Base-by-base conservation (phyloP, 2,797 vertebrate genomes). In the Peromyscus melanophrys region DNA sequence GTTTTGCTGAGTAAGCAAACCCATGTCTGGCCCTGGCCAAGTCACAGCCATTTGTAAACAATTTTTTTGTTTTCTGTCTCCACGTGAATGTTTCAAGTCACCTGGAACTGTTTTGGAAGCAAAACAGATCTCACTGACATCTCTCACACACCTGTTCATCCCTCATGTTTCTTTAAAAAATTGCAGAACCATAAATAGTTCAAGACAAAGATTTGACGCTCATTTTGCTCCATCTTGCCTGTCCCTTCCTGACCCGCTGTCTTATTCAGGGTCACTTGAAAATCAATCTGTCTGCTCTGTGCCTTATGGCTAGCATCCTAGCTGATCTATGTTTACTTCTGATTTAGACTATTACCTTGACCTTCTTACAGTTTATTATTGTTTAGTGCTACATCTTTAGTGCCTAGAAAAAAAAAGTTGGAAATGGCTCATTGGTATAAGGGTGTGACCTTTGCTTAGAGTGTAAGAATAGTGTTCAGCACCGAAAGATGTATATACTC, bases 81-180 rank as follows among this genome's bases (percentile, higher is more conserved):
- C 21, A 52, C n/a, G 83, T 82, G 49, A n/a, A n/a, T 89, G 3
- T 67, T 95, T 85, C 55, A 89, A 0, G 3, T 65, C 3, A 63
- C 29, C 65, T 65, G 88, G 46, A 90, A 73, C 40, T 83, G 55
- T 52, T 95, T 85, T 85, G 67, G 29, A 92, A 92, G 85, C 13
- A 75, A 83, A n/a, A 55, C 43, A 82, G 61, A 71, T 37, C 13
- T 82, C 43, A 63, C 31, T 7, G 7, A 59, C 40, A 71, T 37
- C 13, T 93, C 34, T n/a, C 12, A 27, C 37, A 82, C 59, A 52
- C 4, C 29, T 78, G 10, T 25, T 82, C 40, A 12, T 61, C 52
- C 3, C 14, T 71, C 34, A 34, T n/a, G 5, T 34, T 57, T 82
- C 61, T 80, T 4, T 61, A 25, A 25, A 21, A 90, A 87, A 27